These are phyloP conservation scores for Panthera leo DNA, from an alignment of 2,113 vertebrate genomes.

Conservation along the genomic window DNA sequence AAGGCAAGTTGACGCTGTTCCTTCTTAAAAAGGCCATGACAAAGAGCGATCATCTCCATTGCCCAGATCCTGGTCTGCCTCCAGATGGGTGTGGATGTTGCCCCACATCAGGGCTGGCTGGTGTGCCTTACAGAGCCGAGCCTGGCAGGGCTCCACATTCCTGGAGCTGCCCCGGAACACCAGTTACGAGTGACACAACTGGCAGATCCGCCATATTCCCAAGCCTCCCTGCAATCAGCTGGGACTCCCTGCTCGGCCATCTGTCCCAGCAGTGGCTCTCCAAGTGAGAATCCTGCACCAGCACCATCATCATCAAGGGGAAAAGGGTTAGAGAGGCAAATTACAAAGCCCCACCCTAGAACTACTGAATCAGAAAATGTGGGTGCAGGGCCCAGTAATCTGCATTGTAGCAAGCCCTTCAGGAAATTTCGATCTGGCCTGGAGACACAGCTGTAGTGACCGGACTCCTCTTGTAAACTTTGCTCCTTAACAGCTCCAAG, in stretches of 20 bases:
- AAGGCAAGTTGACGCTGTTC: not conserved
- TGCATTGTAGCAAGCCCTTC: not conserved
- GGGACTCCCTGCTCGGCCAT: not conserved
- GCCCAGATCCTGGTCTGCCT: not conserved
- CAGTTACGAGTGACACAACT: fast-evolving
- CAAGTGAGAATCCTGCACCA: fast-evolving
- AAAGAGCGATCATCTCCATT: fast-evolving
- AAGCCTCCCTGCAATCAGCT: too few relatives aligned
- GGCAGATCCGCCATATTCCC: not conserved
- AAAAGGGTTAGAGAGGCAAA: not conserved
- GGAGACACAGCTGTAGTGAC: fast-evolving
- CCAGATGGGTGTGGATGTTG: fast-evolving
- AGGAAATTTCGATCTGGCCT: not conserved
- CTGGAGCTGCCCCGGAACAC: not conserved
- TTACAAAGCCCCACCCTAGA: not conserved
- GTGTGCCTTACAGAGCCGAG: not conserved
- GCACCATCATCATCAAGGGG: too few relatives aligned
- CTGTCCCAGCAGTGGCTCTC: not conserved
- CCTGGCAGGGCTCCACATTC: not conserved
- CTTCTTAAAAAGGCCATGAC: not conserved
- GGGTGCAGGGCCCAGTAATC: fast-evolving
- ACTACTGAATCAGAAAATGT: too few relatives aligned
- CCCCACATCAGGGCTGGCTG: too few relatives aligned
- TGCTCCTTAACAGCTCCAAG: not conserved
- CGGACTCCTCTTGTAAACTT: not conserved